Evolutionary conservation across 2,797 vertebrate genomes (phyloP).

Genomic region (Adrianichthys oophorus): DNA sequence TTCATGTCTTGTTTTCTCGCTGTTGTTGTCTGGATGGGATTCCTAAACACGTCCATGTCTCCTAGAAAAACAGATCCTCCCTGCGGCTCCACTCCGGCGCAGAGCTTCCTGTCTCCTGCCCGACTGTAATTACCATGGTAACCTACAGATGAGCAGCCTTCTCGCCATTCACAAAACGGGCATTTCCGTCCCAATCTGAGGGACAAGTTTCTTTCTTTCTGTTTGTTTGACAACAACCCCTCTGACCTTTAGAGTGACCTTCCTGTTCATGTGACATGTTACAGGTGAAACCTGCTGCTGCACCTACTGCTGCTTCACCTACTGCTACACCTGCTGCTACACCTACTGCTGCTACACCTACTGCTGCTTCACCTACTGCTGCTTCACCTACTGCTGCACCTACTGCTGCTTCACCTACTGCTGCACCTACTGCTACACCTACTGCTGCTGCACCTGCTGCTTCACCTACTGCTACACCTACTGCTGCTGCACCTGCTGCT

Average conservation of each 20-base stretch:
- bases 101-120: conserved; percentile 60
- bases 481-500: too few relatives aligned
- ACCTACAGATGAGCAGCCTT: conserved; percentile 64
- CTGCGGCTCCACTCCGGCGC: conserved; percentile 58
- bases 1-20: conserved; percentile 31
- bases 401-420: too few relatives aligned
- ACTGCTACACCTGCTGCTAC: too few relatives aligned
- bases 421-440: too few relatives aligned
- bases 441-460: too few relatives aligned
- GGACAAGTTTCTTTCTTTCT: conserved; percentile 19
- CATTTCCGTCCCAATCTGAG: conserved; percentile 48
- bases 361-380: too few relatives aligned
- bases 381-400: too few relatives aligned
- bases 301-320: too few relatives aligned
- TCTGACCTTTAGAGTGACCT: conserved; percentile 34
- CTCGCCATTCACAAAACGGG: conserved; percentile 66
- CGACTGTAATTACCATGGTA: conserved; percentile 69
- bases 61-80: conserved; percentile 68
- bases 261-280: conserved; percentile 20
- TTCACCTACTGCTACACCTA: too few relatives aligned
- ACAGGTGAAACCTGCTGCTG: conserved; percentile 1
- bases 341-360: too few relatives aligned
- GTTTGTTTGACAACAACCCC: conserved; percentile 46
- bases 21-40: conserved; percentile 58
- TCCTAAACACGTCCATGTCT: conserved; percentile 58